Conservation (phyloP, 1,140 invertebrate genomes). For the Wiebesia pumilae region DNA sequence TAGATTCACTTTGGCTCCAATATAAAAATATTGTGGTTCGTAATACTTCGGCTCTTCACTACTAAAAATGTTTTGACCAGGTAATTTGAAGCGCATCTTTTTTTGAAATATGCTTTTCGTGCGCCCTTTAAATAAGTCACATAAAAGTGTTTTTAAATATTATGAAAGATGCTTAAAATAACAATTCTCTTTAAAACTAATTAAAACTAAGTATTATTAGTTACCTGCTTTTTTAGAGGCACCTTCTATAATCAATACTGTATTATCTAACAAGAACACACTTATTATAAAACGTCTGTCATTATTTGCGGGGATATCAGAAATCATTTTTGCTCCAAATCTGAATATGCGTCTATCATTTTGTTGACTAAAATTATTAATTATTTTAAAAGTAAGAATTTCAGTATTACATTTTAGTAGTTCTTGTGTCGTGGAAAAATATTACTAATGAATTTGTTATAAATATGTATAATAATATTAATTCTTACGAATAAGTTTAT, state of each 20-base stretch:
- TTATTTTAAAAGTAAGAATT: not conserved
- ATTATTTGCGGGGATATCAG: conserved; percentile 80
- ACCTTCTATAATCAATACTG: conserved; percentile 86
- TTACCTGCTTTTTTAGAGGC: conserved; percentile 84
- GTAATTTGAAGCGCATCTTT: conserved; percentile 81
- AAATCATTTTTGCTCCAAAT: conserved; percentile 85
- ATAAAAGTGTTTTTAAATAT: not conserved
- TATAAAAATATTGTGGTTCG: conserved; percentile 85
- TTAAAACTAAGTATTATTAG: not conserved
- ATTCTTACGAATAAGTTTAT: too few relatives aligned
- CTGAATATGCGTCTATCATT: conserved; percentile 86
- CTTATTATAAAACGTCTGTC: conserved; percentile 87
- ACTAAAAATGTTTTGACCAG: conserved; percentile 82
- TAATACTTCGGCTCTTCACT: conserved; percentile 84
- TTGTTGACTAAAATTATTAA: conserved; percentile 75
- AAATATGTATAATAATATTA: too few relatives aligned
- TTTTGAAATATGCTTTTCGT: conserved; percentile 82
- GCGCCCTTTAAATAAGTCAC: conserved; percentile 69
- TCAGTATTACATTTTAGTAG: not conserved
- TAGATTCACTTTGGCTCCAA: conserved; percentile 85
- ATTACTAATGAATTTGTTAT: too few relatives aligned
- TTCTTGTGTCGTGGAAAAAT: not conserved
- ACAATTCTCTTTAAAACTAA: not conserved
- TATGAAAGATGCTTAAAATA: not conserved
- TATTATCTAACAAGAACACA: conserved; percentile 89